phyloP scores from a whole-genome alignment of 2,113 vertebrate genomes.

The Ptychochromis oligacanthus region DNA sequence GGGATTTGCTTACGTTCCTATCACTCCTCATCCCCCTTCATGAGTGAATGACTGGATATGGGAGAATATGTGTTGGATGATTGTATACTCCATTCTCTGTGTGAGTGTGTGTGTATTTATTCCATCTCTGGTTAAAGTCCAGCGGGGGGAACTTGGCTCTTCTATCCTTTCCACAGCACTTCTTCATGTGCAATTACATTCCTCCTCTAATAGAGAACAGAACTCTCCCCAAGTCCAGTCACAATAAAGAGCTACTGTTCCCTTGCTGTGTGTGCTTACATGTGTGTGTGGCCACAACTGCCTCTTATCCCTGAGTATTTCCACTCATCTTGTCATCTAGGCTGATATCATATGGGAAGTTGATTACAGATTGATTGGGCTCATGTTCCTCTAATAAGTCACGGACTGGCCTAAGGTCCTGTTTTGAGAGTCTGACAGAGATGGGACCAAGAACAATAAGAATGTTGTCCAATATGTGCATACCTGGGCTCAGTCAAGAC shows the following conservation, averaged over 20 bases:
- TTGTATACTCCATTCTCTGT: slow-evolving; percentile 42
- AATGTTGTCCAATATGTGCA: slow-evolving; percentile 37
- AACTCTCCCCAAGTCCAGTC: slow-evolving; percentile 44
- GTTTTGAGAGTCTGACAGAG: slow-evolving; percentile 47
- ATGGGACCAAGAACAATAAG: slow-evolving; percentile 45
- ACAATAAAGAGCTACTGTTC: slow-evolving; percentile 79
- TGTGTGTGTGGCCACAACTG: slow-evolving; percentile 56
- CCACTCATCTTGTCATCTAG: slow-evolving; percentile 65
- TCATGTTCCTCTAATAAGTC: slow-evolving; percentile 55
- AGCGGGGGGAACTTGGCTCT: slow-evolving; percentile 59
- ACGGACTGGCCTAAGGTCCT: slow-evolving; percentile 42
- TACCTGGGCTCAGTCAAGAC: neutral
- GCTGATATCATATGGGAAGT: slow-evolving; percentile 67
- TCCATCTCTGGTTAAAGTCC: slow-evolving; percentile 36
- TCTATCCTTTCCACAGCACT: slow-evolving; percentile 53
- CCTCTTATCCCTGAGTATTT: slow-evolving; percentile 63
- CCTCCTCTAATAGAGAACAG: slow-evolving; percentile 75
- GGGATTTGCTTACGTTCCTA: slow-evolving; percentile 68
- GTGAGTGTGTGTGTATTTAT: neutral
- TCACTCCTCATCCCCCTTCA: slow-evolving; percentile 60
- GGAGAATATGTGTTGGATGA: slow-evolving; percentile 55
- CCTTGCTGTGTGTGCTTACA: slow-evolving; percentile 23
- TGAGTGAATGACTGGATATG: slow-evolving; percentile 44
- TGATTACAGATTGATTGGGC: slow-evolving; percentile 76
- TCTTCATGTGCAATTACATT: slow-evolving; percentile 77